Percentiles rank a stretch among this genome's conserved stretches.
phyloP scores from a whole-genome alignment of 2,888 invertebrate species.

The Syrphus vitripennis region DNA sequence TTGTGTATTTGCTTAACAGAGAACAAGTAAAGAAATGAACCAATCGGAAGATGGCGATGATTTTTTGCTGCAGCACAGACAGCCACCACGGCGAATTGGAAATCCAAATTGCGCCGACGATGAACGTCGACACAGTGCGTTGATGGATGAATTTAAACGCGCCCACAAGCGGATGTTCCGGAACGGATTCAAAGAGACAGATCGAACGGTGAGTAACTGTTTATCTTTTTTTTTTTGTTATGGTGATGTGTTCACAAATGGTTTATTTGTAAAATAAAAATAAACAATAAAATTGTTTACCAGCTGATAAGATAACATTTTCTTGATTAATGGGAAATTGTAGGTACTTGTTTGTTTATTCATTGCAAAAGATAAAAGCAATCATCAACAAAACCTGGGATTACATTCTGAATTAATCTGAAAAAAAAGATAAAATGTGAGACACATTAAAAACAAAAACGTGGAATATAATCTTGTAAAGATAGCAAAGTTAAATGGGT shows the following conservation, averaged over 20 bases:
- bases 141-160: constrained; percentile 95
- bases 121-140: constrained; percentile 86
- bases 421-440: background rate
- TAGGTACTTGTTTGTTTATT: background rate
- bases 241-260: background rate
- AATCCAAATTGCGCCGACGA: constrained; percentile 81
- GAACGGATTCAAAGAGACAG: constrained; percentile 80
- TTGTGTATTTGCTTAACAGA: constrained; percentile 44
- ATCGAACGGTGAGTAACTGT: constrained; percentile 76
- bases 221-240: background rate
- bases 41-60: constrained; percentile 37
- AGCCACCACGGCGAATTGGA: constrained; percentile 56
- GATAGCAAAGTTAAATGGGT: background rate
- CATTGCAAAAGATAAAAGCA: background rate
- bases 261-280: background rate
- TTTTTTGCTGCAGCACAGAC: constrained; percentile 50
- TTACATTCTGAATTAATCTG: background rate
- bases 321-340: background rate
- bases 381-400: background rate
- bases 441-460: background rate
- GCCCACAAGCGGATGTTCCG: constrained; percentile 94
- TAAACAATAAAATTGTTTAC: background rate
- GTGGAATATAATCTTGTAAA: background rate
- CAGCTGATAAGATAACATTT: background rate
- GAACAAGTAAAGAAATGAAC: constrained; percentile 56